These are phyloP conservation scores for Passer domesticus DNA, from an alignment of 2,113 vertebrate genomes.

Conservation along the genomic window DNA sequence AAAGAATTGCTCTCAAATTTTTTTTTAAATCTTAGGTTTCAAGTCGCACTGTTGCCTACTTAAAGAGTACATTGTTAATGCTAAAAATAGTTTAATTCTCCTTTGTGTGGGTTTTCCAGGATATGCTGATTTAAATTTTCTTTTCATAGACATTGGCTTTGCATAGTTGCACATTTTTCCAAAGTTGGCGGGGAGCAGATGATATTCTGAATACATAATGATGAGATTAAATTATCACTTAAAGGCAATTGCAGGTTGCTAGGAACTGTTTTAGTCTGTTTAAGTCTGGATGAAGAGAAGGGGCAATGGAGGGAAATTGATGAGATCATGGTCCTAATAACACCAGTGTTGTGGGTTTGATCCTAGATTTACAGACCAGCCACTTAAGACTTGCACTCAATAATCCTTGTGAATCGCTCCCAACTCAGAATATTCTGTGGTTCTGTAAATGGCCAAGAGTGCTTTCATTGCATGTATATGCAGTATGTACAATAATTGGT, in stretches of 20 bases:
- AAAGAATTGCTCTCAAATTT: not conserved
- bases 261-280: not conserved
- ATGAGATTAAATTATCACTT: not conserved
- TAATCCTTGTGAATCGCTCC: not conserved
- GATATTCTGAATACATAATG: not conserved
- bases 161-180: not conserved
- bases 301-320: not conserved
- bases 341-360: rapidly evolving
- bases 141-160: not conserved
- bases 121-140: not conserved
- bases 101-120: not conserved
- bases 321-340: not conserved
- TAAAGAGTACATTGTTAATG: not conserved
- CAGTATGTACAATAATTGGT: not conserved
- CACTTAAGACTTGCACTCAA: rapidly evolving
- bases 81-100: not conserved
- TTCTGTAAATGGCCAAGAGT: not conserved
- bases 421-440: not conserved
- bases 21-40: not conserved
- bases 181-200: not conserved
- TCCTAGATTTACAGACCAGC: not conserved
- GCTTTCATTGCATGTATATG: not conserved
- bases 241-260: not conserved
- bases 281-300: not conserved
- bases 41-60: not conserved